phyloP scores from a whole-genome alignment of 1,140 invertebrate genomes.

The Dryas iulia region DNA sequence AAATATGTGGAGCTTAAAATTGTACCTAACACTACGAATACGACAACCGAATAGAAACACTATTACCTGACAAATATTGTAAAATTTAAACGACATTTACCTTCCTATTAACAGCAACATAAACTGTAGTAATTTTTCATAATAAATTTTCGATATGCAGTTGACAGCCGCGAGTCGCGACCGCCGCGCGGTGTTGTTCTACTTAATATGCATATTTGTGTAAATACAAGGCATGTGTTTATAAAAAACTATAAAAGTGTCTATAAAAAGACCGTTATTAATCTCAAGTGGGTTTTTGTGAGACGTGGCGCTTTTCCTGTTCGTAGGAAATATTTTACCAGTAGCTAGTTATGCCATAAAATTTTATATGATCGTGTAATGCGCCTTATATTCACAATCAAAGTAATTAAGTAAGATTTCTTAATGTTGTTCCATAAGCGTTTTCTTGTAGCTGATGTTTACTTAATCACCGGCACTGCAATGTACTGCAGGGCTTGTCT shows the following conservation, averaged over 20 bases:
- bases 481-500: no score
- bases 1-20: no score
- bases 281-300: slow-evolving; percentile 10
- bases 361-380: slow-evolving; percentile 3
- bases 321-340: slow-evolving; percentile 3
- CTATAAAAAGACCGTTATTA: slow-evolving; percentile 1
- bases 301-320: not conserved
- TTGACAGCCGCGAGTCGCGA: slow-evolving; percentile 1
- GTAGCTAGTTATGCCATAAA: not conserved
- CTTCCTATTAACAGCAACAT: no score
- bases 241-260: slow-evolving; percentile 6
- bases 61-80: no score
- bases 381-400: not conserved
- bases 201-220: slow-evolving; percentile 24
- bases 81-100: no score
- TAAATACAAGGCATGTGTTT: slow-evolving; percentile 8
- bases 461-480: no score
- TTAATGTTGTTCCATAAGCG: no score
- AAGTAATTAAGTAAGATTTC: no score
- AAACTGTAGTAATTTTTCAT: slow-evolving; percentile 8
- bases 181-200: slow-evolving; percentile 6
- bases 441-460: no score
- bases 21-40: no score
- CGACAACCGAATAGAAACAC: no score
- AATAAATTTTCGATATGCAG: slow-evolving; percentile 13